Percentiles rank a stretch among this genome's conserved stretches.
Conservation (phyloP, 2,888 invertebrate genomes). For the Frankliniella fusca region DNA sequence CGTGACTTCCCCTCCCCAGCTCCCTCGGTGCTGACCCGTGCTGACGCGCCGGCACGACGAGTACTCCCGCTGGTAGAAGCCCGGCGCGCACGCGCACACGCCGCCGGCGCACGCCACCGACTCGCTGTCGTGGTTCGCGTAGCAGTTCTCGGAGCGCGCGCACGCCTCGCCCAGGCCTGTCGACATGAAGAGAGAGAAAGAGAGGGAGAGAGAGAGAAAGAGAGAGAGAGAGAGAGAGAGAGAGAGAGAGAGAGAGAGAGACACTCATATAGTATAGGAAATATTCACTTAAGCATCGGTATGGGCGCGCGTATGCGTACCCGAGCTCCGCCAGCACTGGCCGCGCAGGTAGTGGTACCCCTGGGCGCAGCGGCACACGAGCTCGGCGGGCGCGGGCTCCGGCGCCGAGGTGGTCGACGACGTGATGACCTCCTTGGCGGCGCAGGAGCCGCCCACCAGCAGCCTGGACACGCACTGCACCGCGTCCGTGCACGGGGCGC, state of each 20-base stretch:
- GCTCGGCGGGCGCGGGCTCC: background rate
- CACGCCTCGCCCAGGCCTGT: slow-evolving; percentile 42
- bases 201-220: background rate
- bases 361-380: background rate
- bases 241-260: too few species aligned
- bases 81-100: slow-evolving; percentile 42
- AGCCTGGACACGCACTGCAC: slow-evolving; percentile 15
- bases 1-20: too few species aligned
- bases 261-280: too few species aligned
- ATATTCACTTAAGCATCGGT: too few species aligned
- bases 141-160: slow-evolving; percentile 42
- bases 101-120: slow-evolving; percentile 41
- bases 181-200: background rate
- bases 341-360: slow-evolving; percentile 15
- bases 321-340: background rate
- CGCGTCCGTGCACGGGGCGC: background rate
- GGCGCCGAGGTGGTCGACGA: background rate
- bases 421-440: background rate
- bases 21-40: slow-evolving; percentile 38
- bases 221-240: background rate
- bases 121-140: slow-evolving; percentile 42
- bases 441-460: slow-evolving; percentile 8
- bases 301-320: background rate
- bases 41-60: slow-evolving; percentile 43
- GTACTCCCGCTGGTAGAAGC: slow-evolving; percentile 45